These are phyloP conservation scores for Drosophila pseudoananassae DNA, from an alignment of 1,140 invertebrate genomes.

Conservation along the genomic window DNA sequence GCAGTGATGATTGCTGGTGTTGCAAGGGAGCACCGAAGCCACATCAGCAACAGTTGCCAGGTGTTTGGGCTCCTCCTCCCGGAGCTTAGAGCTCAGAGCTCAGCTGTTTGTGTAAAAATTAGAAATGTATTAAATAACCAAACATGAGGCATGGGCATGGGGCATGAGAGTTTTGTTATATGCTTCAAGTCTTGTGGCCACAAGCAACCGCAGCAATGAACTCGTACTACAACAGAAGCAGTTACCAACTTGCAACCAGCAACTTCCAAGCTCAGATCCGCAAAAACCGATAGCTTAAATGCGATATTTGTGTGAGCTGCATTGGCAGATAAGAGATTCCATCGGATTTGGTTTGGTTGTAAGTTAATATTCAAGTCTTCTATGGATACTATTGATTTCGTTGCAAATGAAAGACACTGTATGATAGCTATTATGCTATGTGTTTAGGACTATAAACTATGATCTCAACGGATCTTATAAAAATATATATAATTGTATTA, in stretches of 20 bases:
- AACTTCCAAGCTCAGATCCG: constrained; percentile 15
- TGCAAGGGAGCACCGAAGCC: constrained; percentile 4
- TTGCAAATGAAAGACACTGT: not conserved
- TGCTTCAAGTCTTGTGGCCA: constrained; percentile 36
- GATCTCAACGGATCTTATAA: no score
- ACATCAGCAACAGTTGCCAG: constrained; percentile 52
- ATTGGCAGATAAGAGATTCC: constrained; percentile 22
- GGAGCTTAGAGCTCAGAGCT: constrained; percentile 13
- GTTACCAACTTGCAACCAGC: constrained; percentile 22
- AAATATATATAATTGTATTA: no score
- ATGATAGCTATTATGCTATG: no score
- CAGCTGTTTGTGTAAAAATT: constrained; percentile 28
- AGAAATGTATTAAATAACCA: constrained; percentile 67
- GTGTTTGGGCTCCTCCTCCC: constrained; percentile 31
- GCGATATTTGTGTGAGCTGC: constrained; percentile 63
- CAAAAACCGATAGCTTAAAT: constrained; percentile 38
- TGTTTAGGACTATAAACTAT: no score
- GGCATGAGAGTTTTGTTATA: constrained; percentile 29
- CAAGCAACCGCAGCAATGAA: constrained; percentile 36
- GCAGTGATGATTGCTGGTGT: constrained; percentile 11
- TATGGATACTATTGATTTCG: not conserved
- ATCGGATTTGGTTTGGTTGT: constrained; percentile 9
- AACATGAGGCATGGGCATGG: constrained; percentile 56
- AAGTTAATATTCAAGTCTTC: constrained; percentile 12
- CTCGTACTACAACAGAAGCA: constrained; percentile 9